Base-by-base conservation (phyloP, 64 coral and sea anemone genomes). In the Catalaphyllia jardinei region DNA sequence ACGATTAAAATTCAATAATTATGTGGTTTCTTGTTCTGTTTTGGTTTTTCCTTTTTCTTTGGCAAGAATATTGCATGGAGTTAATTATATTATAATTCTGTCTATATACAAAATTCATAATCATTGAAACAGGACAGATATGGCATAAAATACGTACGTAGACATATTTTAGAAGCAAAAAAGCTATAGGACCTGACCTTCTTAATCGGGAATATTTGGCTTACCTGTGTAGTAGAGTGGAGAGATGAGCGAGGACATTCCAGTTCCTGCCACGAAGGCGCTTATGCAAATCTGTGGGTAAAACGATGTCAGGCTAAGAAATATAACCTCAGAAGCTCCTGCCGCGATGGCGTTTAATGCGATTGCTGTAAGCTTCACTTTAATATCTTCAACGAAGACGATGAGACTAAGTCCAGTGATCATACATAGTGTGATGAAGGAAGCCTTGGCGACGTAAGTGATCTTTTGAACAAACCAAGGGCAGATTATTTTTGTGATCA, bases 261-360 rank as follows among this genome's bases (percentile, higher is more conserved):
- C 95, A 4, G 95, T 96, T 54, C 95, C 95, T 18, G 95, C 95
- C 4, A 96, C 91, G 71, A 86, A 96, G 8, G 95, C 55, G 10
- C 95, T 96, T 71, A 96, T 96, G 28, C 95, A 96, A 61, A 96
- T 78, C 83, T 96, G 91, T 11, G 95, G 92, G 27, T 96, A 96
- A 60, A 93, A 96, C 17, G 95, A 93, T 10, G 95, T 91, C 0
- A 96, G 82, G 5, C 79, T 79, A 16, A 96, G 60, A 14, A 93
- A 89, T 0, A 75, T 65, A 0, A 93, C 73, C 31, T 96, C 95
- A 16, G 88, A 80, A 19, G 83, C 77, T 3, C 95, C 95, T 1
- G 95, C 77, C 38, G 88, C 95, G n/a, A 96, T 60, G 29, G 95
- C 95, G 31, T 96, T 96, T 20, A 96, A 11, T 18, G 60, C 83